Evolutionary conservation across 2,113 vertebrate species (phyloP).

Genomic region (Oncorhynchus masou): DNA sequence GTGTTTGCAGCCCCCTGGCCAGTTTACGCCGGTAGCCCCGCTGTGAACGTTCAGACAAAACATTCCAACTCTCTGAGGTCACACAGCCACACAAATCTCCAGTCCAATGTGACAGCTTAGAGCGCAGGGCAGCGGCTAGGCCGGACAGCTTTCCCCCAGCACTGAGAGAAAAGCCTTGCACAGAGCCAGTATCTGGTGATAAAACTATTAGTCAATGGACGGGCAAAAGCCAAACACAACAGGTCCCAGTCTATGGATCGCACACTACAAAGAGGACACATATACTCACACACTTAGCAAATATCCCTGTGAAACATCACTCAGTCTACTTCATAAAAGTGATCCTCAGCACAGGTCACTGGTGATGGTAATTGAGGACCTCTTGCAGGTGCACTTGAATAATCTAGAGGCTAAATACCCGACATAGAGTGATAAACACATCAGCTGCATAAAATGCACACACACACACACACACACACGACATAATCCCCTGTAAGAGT

Average conservation of each 20-base stretch:
- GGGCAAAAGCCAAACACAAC: neutral
- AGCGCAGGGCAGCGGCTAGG: conserved; percentile 32
- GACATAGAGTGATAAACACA: neutral
- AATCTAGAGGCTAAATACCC: too few relatives aligned
- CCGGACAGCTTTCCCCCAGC: neutral
- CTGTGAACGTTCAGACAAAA: conserved; percentile 61
- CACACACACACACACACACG: conserved; percentile 4
- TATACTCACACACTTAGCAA: neutral
- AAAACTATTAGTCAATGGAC: conserved; percentile 13
- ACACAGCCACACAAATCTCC: conserved; percentile 61
- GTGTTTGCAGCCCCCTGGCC: conserved; percentile 1
- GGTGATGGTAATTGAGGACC: too few relatives aligned
- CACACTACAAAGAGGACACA: neutral
- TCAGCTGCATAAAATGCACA: neutral
- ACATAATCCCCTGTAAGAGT: neutral
- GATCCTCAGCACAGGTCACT: too few relatives aligned
- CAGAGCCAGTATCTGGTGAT: conserved; percentile 23
- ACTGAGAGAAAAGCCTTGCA: neutral
- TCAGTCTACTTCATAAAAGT: neutral
- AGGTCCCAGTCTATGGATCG: neutral
- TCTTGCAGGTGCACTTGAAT: too few relatives aligned
- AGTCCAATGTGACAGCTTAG: conserved; percentile 56
- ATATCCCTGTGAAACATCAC: neutral
- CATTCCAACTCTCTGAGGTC: conserved; percentile 74
- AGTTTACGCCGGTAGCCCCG: conserved; percentile 45